Evolutionary conservation across 2,113 vertebrate genomes (phyloP).

Genomic region (Chinchilla lanigera): DNA sequence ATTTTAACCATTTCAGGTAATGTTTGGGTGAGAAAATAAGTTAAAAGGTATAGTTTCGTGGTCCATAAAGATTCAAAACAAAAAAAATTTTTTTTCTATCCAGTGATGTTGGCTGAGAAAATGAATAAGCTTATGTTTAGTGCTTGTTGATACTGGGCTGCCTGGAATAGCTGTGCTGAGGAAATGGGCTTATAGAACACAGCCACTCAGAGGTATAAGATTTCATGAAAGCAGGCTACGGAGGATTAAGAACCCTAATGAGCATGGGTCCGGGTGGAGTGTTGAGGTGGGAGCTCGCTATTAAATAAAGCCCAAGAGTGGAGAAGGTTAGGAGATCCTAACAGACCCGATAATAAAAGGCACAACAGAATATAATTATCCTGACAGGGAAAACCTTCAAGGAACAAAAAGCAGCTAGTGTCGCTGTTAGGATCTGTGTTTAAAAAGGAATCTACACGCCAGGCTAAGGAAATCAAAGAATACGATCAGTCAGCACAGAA

Average conservation of each 20-base stretch:
- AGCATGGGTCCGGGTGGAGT: slow-evolving; percentile 67
- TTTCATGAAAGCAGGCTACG: slow-evolving; percentile 79
- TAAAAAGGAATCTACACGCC: slow-evolving; percentile 63
- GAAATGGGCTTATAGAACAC: slow-evolving; percentile 69
- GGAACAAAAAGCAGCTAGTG: slow-evolving; percentile 79
- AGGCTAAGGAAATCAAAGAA: slow-evolving; percentile 74
- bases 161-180: slow-evolving; percentile 53
- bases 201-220: slow-evolving; percentile 72
- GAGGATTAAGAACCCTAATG: slow-evolving; percentile 80
- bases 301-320: slow-evolving; percentile 75
- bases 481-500: slow-evolving; percentile 55
- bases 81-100: slow-evolving; percentile 30
- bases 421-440: slow-evolving; percentile 61
- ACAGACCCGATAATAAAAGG: slow-evolving; percentile 68
- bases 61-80: slow-evolving; percentile 71
- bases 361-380: slow-evolving; percentile 78
- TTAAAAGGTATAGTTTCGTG: slow-evolving; percentile 68
- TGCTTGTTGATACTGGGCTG: slow-evolving; percentile 65
- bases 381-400: background rate
- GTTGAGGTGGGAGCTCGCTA: slow-evolving; percentile 59
- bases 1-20: slow-evolving; percentile 32
- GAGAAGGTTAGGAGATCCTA: slow-evolving; percentile 74
- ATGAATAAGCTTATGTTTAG: slow-evolving; percentile 65
- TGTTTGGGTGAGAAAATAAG: slow-evolving; percentile 68
- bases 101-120: slow-evolving; percentile 70